These are phyloP conservation scores for Indicator indicator DNA, from an alignment of 2,113 vertebrate species.

Conservation along the genomic window DNA sequence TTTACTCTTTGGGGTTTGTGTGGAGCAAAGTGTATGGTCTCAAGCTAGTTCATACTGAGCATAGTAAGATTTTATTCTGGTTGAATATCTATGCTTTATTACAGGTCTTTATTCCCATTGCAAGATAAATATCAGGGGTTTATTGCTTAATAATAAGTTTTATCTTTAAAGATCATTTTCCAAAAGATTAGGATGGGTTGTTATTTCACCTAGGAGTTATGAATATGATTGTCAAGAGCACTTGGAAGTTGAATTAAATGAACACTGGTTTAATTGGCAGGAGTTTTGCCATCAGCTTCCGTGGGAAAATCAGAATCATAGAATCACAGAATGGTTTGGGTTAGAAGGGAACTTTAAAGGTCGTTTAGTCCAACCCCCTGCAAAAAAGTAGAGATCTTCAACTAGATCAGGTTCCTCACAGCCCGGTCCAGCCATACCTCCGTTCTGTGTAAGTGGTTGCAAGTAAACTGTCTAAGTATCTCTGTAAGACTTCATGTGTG, in stretches of 20 bases:
- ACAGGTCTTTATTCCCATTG: neutral
- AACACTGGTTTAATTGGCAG: neutral
- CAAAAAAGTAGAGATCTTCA: too few species aligned
- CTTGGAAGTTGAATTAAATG: neutral
- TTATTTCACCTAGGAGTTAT: slow-evolving; percentile 17
- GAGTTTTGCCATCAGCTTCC: neutral
- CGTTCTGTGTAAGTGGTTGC: neutral
- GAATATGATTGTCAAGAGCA: neutral
- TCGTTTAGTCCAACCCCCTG: too few species aligned
- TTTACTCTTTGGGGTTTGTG: neutral
- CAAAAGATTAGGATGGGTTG: neutral
- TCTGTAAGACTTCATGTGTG: neutral
- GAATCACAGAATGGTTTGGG: too few species aligned
- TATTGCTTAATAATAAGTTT: slow-evolving; percentile 34
- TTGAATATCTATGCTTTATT: neutral
- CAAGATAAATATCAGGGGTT: neutral
- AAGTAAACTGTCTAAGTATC: neutral
- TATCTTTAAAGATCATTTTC: slow-evolving; percentile 49
- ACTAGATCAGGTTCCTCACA: too few species aligned
- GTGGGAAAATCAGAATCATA: neutral
- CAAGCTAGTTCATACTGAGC: neutral
- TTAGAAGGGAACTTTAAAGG: too few species aligned
- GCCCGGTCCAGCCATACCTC: too few species aligned
- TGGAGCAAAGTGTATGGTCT: neutral
- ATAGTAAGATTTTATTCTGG: neutral